phyloP scores from a whole-genome alignment of 1,140 invertebrate species.

The Musca domestica region DNA sequence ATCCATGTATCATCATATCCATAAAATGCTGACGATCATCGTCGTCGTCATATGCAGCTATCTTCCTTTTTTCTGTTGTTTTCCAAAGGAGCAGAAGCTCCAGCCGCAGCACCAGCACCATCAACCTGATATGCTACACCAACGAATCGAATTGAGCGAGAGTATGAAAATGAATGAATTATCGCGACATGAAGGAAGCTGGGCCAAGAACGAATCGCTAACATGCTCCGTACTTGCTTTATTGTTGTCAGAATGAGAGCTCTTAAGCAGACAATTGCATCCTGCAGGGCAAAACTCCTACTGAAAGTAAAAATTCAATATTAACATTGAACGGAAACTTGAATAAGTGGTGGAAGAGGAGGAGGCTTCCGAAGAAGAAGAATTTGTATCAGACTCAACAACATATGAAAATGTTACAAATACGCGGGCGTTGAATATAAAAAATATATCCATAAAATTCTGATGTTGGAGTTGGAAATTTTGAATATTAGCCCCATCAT shows the following conservation, averaged over 20 bases:
- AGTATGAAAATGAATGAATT: no score
- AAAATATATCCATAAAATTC: background rate
- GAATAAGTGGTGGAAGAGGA: no score
- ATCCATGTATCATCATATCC: slow-evolving; percentile 9
- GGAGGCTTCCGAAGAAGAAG: background rate
- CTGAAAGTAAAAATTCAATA: slow-evolving; percentile 24
- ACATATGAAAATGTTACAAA: background rate
- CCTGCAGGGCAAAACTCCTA: slow-evolving; percentile 27
- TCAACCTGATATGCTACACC: background rate
- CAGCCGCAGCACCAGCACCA: background rate
- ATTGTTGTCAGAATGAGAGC: slow-evolving; percentile 12
- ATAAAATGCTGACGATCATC: background rate
- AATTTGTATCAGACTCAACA: background rate
- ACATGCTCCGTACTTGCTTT: slow-evolving; percentile 7
- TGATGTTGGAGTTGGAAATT: no score
- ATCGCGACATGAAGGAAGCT: background rate
- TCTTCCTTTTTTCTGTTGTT: no score
- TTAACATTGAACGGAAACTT: background rate
- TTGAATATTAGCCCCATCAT: no score
- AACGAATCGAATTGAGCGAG: no score
- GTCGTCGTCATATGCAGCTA: background rate
- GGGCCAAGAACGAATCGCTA: background rate
- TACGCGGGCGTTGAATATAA: slow-evolving; percentile 9
- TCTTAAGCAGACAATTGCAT: slow-evolving; percentile 27
- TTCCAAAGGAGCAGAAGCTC: background rate